Conservation (phyloP, 2,113 vertebrate genomes). For the Amphiprion ocellaris region DNA sequence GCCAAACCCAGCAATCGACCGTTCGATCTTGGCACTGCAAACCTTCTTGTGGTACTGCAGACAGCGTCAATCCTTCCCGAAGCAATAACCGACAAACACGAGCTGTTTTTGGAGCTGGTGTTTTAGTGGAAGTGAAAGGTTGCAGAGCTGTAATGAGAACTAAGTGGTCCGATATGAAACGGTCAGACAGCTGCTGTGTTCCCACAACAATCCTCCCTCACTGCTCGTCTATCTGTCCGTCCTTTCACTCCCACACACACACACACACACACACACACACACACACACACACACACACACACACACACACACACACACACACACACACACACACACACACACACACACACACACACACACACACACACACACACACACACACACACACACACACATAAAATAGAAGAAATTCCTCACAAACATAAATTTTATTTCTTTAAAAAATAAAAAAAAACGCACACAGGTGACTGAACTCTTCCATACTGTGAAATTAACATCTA, state of each 20-base stretch:
- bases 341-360: too few relatives aligned
- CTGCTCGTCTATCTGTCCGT: constrained; percentile 56
- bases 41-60: too few relatives aligned
- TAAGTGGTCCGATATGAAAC: constrained; percentile 49
- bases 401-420: neutral
- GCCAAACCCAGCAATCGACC: too few relatives aligned
- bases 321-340: too few relatives aligned
- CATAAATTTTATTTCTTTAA: neutral
- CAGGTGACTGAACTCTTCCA: neutral
- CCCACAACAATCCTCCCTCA: constrained; percentile 77
- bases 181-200: constrained; percentile 74
- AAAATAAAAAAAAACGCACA: constrained; percentile 1
- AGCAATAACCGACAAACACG: too few relatives aligned
- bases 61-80: too few relatives aligned
- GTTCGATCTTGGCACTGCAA: too few relatives aligned
- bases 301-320: neutral
- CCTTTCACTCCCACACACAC: constrained; percentile 10
- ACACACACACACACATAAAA: too few relatives aligned
- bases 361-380: too few relatives aligned
- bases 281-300: too few relatives aligned
- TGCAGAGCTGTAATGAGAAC: constrained; percentile 42
- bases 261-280: neutral
- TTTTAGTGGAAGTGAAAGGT: constrained; percentile 15
- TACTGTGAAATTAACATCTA: constrained; percentile 7
- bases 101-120: neutral